Evolutionary conservation across 2,888 invertebrate species (phyloP), one percentile per base, ranked within the genome.

Genomic region (Ophion costatus): DNA sequence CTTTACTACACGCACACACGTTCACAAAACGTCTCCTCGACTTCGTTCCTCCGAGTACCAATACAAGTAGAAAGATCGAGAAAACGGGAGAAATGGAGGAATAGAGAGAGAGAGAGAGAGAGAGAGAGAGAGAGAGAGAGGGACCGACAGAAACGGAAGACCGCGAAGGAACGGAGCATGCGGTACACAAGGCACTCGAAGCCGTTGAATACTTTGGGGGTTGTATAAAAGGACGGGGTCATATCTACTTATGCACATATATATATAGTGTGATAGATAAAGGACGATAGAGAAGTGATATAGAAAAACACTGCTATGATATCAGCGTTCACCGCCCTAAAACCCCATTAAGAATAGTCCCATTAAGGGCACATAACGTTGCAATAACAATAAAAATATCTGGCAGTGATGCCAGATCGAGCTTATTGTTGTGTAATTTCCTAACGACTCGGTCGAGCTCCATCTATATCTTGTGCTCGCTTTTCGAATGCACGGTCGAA

Each of bases 91-190:
- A 56, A 63, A 71, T 70, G 17, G 42, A 70, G 73, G 22, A 45
- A 45, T n/a, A 14, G 10, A 45, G 11, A 45, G 3, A 45, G 45
- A 45, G 45, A 45, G 45, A 45, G 45, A 45, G 22, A 22, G 33
- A 63, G 38, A n/a, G 51, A 77, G 45, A 20, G 63, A 73, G 42
- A 45, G 57, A 74, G 51, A 51, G 33, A 76, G n/a, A 57, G 61
- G 29, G 22, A n/a, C 22, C 69, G 76, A 22, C 33, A 42, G 63
- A 78, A 61, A 38, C 14, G 61, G 9, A 22, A 38, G 56, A 61
- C 70, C 33, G 63, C 76, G 80, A 88, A 90, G 89, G 89, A 90
- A 89, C 87, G 85, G 86, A 88, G 87, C 85, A 78, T 86, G 86
- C 79, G 70, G 64, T 29, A 61, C 67, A 73, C 73, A 75, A 70